Evolutionary conservation across 2,888 invertebrate species (phyloP).

Genomic region (Sminthurinus aureus): DNA sequence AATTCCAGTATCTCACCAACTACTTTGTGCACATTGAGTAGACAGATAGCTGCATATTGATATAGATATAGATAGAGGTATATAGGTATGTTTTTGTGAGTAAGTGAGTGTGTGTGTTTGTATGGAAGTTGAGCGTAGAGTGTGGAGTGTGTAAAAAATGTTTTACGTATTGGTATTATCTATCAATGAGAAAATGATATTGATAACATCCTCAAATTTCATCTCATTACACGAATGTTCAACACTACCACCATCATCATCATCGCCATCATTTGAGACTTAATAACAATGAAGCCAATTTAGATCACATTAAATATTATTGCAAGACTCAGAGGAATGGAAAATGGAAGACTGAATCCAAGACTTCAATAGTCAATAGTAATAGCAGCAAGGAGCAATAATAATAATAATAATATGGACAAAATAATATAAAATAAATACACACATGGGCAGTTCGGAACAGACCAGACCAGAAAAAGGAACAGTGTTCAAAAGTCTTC

Average conservation of each 20-base stretch:
- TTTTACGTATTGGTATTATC: constrained; percentile 30
- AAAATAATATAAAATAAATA: background rate
- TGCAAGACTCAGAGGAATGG: constrained; percentile 27
- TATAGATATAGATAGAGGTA: background rate
- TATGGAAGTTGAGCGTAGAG: background rate
- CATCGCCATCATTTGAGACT: constrained; percentile 31
- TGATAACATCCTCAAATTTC: constrained; percentile 44
- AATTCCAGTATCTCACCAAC: background rate
- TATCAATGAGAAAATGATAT: constrained; percentile 40
- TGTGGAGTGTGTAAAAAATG: background rate
- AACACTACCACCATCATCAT: background rate
- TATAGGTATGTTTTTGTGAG: too few species aligned
- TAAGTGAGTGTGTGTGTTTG: background rate
- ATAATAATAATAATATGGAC: constrained; percentile 1
- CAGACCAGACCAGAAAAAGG: too few species aligned
- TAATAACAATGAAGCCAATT: constrained; percentile 36
- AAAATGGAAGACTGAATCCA: constrained; percentile 34
- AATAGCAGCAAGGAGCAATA: background rate
- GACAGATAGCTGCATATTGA: constrained; percentile 10
- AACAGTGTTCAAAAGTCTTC: background rate
- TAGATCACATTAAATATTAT: constrained; percentile 36
- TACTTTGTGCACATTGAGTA: background rate
- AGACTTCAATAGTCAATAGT: background rate
- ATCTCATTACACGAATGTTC: constrained; percentile 39
- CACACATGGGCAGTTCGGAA: background rate